Evolutionary conservation across 2,888 invertebrate genomes (phyloP).

Genomic region (Melanostoma mellinum): DNA sequence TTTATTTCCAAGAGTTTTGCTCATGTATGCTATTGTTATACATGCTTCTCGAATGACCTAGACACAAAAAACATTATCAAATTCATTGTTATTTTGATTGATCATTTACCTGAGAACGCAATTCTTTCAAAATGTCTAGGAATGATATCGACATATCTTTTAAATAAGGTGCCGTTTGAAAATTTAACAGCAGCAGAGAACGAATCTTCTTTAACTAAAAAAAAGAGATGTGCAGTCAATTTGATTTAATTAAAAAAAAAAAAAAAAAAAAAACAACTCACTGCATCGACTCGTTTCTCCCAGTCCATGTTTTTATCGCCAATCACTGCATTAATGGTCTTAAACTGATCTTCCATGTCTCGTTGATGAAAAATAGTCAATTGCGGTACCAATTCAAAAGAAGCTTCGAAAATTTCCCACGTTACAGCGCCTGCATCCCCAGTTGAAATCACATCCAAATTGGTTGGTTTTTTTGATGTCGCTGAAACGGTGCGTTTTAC

Average conservation of each 20-base stretch:
- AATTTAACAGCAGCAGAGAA: conserved; percentile 91
- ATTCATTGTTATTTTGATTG: neutral
- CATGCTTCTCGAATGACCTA: conserved; percentile 94
- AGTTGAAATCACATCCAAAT: conserved; percentile 74
- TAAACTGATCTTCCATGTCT: conserved; percentile 92
- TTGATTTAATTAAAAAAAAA: neutral
- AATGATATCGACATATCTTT: conserved; percentile 92
- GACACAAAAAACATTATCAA: neutral
- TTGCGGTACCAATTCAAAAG: conserved; percentile 92
- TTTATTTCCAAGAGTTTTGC: conserved; percentile 91
- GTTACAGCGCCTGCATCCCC: conserved; percentile 93
- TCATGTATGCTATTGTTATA: conserved; percentile 95
- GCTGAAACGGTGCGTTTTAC: conserved; percentile 82
- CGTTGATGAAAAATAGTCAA: conserved; percentile 91
- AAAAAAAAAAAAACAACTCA: conserved; percentile 78
- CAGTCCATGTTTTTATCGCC: conserved; percentile 93
- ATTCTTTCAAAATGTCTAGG: conserved; percentile 91
- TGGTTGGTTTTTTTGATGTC: conserved; percentile 77
- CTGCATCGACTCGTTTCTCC: conserved; percentile 96
- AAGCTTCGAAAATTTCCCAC: conserved; percentile 92
- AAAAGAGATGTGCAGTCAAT: conserved; percentile 22
- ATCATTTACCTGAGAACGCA: conserved; percentile 89
- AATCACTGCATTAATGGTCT: conserved; percentile 88
- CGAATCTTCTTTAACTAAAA: conserved; percentile 92
- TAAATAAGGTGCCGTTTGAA: conserved; percentile 87